These are phyloP conservation scores for Drosophila mauritiana DNA, from an alignment of 1,140 invertebrate genomes.

Conservation along the genomic window DNA sequence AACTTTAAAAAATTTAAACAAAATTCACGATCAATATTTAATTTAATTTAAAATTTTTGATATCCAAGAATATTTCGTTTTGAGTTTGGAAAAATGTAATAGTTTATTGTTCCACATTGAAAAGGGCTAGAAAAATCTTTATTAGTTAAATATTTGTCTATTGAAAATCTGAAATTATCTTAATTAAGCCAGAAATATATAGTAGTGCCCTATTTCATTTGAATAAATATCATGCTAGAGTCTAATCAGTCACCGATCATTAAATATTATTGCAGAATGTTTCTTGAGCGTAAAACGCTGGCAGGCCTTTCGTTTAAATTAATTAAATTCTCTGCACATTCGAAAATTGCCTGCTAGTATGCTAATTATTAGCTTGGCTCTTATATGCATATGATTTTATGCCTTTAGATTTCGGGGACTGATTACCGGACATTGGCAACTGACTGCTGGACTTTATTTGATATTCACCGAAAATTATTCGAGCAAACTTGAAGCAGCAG, in stretches of 20 bases:
- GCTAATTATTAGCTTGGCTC: slow-evolving; percentile 10
- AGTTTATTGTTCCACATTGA: too few species aligned
- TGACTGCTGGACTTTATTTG: slow-evolving; percentile 10
- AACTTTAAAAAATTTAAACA: too few species aligned
- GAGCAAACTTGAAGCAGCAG: slow-evolving; percentile 11
- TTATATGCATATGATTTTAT: slow-evolving; percentile 23
- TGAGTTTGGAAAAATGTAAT: too few species aligned
- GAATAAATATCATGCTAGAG: too few species aligned
- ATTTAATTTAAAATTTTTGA: too few species aligned
- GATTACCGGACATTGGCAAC: slow-evolving; percentile 9
- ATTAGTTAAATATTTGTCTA: too few species aligned
- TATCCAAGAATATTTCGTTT: too few species aligned
- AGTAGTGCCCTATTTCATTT: too few species aligned
- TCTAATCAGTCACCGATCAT: background rate
- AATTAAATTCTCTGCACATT: slow-evolving; percentile 28
- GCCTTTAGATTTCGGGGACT: slow-evolving; percentile 8
- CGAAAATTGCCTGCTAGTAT: slow-evolving; percentile 12
- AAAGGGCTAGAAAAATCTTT: too few species aligned
- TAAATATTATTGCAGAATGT: background rate
- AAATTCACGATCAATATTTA: too few species aligned
- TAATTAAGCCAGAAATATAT: too few species aligned
- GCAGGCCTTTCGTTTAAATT: background rate
- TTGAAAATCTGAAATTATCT: background rate
- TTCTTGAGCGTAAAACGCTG: background rate
- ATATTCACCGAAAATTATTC: slow-evolving; percentile 33